A percentile compares a stretch with the other conserved stretches of the same genome.
Conservation (phyloP, 2,797 vertebrate genomes). For the Artibeus lituratus region DNA sequence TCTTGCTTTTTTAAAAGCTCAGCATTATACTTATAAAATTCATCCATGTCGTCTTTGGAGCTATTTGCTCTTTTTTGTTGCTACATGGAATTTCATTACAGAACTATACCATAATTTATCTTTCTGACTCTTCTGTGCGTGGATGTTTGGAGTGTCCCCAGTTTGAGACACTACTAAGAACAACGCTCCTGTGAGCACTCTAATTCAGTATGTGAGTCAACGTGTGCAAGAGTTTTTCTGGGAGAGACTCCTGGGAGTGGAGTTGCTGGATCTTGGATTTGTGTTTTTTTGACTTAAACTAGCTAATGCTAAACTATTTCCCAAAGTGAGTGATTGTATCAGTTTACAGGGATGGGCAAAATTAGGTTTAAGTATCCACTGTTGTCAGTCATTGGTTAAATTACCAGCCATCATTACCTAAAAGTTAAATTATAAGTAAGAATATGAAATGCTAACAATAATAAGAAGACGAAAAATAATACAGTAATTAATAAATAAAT, state of each 20-base stretch:
- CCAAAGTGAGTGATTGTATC: not conserved
- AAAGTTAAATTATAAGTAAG: not conserved
- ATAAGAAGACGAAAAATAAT: not conserved
- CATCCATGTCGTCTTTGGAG: not conserved
- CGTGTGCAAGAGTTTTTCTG: not conserved
- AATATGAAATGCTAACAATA: not conserved
- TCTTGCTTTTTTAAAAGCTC: not conserved
- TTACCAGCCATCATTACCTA: not conserved
- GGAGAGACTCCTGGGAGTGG: not conserved
- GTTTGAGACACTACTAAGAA: not conserved
- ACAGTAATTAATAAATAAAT: not conserved
- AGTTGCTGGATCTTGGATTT: not conserved
- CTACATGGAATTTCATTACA: not conserved
- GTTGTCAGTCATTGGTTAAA: not conserved
- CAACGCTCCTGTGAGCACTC: not conserved
- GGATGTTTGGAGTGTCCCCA: not conserved
- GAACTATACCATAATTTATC: not conserved
- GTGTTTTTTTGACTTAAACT: not conserved
- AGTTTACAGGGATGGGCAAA: not conserved
- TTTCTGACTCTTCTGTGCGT: not conserved
- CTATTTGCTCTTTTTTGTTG: not conserved
- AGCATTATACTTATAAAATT: not conserved
- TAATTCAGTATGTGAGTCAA: not conserved
- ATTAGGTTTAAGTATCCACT: not conserved
- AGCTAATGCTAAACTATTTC: not conserved